Conservation (phyloP, 2,113 vertebrate species). For the Cryptomyrus ogoouensis region DNA sequence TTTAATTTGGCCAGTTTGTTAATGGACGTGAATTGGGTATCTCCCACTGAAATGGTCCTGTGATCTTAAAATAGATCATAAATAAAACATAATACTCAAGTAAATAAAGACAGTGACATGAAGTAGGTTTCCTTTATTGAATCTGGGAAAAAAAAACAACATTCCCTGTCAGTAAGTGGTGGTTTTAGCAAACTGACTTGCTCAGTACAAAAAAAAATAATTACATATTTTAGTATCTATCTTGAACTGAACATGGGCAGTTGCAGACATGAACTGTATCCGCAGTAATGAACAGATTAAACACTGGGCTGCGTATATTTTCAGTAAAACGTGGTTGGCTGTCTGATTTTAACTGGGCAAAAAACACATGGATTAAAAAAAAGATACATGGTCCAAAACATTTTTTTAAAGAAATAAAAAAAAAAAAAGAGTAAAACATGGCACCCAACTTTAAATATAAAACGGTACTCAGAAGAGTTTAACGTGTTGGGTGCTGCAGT, state of each 20-base stretch:
- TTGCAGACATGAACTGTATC: neutral
- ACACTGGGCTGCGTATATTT: neutral
- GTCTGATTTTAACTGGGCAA: neutral
- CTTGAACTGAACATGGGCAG: neutral
- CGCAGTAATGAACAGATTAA: neutral
- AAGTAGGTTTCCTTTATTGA: slow-evolving; percentile 14
- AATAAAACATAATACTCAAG: neutral
- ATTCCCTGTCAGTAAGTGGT: neutral
- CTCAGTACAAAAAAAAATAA: slow-evolving; percentile 14
- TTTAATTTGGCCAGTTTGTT: neutral
- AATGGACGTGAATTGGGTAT: neutral
- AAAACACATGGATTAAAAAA: neutral
- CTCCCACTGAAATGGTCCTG: neutral
- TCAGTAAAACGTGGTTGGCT: neutral
- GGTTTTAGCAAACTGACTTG: neutral
- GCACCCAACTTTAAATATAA: slow-evolving; percentile 26
- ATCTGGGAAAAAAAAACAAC: neutral
- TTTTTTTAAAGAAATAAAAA: slow-evolving; percentile 8
- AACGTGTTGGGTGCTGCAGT: slow-evolving; percentile 9
- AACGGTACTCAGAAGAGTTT: slow-evolving; percentile 18
- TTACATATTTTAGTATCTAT: neutral
- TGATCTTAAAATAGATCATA: neutral
- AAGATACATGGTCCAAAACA: slow-evolving; percentile 18
- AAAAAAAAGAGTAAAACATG: slow-evolving; percentile 18
- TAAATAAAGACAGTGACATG: neutral